Evolutionary conservation across 2,797 vertebrate genomes (phyloP), one percentile per base, ranked within the genome.

Genomic region (Melanotaenia parkinsoni): DNA sequence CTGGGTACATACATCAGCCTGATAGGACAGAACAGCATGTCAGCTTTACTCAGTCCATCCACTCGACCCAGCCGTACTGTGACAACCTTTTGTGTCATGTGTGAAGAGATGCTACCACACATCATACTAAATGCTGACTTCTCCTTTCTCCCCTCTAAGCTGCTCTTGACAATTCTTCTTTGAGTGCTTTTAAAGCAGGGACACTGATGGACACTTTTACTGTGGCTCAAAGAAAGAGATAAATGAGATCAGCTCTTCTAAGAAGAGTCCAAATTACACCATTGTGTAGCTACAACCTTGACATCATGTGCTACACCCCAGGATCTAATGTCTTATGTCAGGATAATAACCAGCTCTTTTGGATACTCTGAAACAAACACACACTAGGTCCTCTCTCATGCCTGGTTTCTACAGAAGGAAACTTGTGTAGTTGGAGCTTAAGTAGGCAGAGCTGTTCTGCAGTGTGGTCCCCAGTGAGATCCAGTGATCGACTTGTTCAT

Each of bases 1-100:
- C 89, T 86, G 86, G 87, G 74, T 81, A 80, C 79, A 85, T 81
- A 74, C 89, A 92, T 91, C 88, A 92, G 88, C 88, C 92, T 93
- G 86, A 84, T 82, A 84, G 82, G 82, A 93, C 71, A 90, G 77
- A 89, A 86, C 78, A 89, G 85, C 82, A 78, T 9, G 80, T 92
- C 88, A 90, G 71, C 77, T 84, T 86, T 64, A 70, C 72, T 88
- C 77, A 86, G 81, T 75, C 79, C 77, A 76, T 77, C 77, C 78
- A 51, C 71, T 76, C 59, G 14, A 85, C 84, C 63, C 74, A 47
- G 67, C 67, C 56, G n/a, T 82, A 72, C 64, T 53, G 64, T 87
- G 84, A 73, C 86, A 89, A 33, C 67, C 79, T 72, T 71, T 83
- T 35, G 72, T 65, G 69, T 58, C 33, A 87, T 8, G 76, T 81